Evolutionary conservation across 2,888 invertebrate genomes (phyloP).

Genomic region (Chesias legatella): DNA sequence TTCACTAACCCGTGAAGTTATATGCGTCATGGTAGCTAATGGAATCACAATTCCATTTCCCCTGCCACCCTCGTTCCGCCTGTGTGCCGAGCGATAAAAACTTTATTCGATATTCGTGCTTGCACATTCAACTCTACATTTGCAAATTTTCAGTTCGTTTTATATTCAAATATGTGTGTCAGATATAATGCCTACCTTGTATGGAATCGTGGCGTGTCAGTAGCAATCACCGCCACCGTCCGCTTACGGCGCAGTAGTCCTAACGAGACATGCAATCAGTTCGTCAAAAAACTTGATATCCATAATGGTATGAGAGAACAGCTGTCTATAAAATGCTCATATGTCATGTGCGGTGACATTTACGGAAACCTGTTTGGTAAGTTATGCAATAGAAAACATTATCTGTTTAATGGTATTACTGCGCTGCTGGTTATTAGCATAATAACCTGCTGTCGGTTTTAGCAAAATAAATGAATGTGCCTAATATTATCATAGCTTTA

Average conservation of each 20-base stretch:
- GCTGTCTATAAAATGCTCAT: conserved; percentile 55
- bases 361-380: conserved; percentile 61
- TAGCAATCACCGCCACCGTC: conserved; percentile 36
- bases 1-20: conserved; percentile 53
- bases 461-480: conserved; percentile 34
- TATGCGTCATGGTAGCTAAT: conserved; percentile 43
- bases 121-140: background rate
- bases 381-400: conserved; percentile 70
- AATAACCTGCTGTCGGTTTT: conserved; percentile 66
- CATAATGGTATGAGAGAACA: conserved; percentile 59
- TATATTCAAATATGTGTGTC: conserved; percentile 28
- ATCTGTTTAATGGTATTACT: conserved; percentile 54
- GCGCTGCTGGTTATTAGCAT: conserved; percentile 50
- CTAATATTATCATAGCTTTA: conserved; percentile 14
- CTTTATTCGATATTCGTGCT: conserved; percentile 14
- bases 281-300: conserved; percentile 46
- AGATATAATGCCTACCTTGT: conserved; percentile 28
- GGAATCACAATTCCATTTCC: conserved; percentile 38
- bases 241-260: conserved; percentile 44
- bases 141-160: background rate
- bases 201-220: conserved; percentile 28
- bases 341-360: conserved; percentile 63
- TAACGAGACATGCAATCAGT: conserved; percentile 47
- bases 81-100: conserved; percentile 18
- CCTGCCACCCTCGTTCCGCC: conserved; percentile 22